phyloP scores from a whole-genome alignment of 2,888 invertebrate species.

The Nasonia oneida region DNA sequence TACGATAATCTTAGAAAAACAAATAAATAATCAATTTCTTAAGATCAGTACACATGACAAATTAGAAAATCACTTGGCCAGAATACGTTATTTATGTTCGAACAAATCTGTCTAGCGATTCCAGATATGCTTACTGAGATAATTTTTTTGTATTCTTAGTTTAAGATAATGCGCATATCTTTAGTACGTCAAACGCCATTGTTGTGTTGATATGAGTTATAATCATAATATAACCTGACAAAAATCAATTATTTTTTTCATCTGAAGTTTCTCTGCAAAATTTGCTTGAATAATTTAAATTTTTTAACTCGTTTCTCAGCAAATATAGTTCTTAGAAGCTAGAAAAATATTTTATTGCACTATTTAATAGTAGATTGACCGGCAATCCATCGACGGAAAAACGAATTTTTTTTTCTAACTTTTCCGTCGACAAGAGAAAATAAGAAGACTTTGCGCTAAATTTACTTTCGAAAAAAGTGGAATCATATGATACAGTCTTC shows the following conservation, averaged over 20 bases:
- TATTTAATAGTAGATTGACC: constrained; percentile 65
- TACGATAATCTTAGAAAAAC: not conserved
- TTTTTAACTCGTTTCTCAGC: constrained; percentile 18
- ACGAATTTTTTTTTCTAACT: no score
- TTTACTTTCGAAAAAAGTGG: constrained; percentile 43
- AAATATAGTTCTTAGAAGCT: constrained; percentile 54
- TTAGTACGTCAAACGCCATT: constrained; percentile 30
- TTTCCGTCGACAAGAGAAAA: constrained; percentile 15
- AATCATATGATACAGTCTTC: constrained; percentile 50
- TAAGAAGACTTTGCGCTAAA: constrained; percentile 29
- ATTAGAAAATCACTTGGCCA: not conserved
- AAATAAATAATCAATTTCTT: not conserved
- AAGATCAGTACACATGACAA: not conserved
- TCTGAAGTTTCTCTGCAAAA: not conserved
- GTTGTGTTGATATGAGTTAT: constrained; percentile 20
- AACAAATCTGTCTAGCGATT: not conserved
- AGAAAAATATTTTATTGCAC: constrained; percentile 67
- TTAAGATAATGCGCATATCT: constrained; percentile 23
- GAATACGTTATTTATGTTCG: not conserved
- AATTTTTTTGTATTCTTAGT: constrained; percentile 30
- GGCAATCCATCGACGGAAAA: constrained; percentile 61
- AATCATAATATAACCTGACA: not conserved
- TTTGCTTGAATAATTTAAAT: constrained; percentile 3
- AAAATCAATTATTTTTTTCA: not conserved
- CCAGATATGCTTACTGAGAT: constrained; percentile 28